These are phyloP conservation scores for Furcifer pardalis DNA, from an alignment of 2,797 vertebrate species.

Conservation along the genomic window DNA sequence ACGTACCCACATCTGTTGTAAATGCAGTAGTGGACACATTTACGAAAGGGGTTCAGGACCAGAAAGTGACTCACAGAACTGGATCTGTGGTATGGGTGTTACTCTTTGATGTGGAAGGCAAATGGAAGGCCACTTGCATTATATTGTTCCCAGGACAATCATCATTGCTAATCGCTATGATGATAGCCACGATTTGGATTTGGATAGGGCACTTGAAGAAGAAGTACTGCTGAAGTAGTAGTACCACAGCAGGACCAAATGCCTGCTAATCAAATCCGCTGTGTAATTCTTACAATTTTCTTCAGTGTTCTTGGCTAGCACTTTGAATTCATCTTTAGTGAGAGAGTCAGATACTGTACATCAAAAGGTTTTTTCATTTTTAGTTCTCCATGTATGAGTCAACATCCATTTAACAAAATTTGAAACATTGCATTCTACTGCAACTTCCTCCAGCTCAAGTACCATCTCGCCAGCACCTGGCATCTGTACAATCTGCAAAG, in stretches of 20 bases:
- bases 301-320: constrained; percentile 12
- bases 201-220: too few relatives aligned
- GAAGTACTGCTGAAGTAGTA: too few relatives aligned
- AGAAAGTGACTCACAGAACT: too few relatives aligned
- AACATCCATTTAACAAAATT: constrained; percentile 46
- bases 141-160: too few relatives aligned
- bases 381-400: not conserved
- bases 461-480: constrained; percentile 34
- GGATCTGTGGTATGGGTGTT: too few relatives aligned
- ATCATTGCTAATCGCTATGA: too few relatives aligned
- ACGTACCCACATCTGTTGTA: too few relatives aligned
- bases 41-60: too few relatives aligned
- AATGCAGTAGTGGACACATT: too few relatives aligned
- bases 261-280: not conserved
- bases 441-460: not conserved
- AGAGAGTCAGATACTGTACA: not conserved
- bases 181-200: too few relatives aligned
- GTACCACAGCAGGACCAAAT: fast-evolving
- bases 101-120: too few relatives aligned
- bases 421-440: constrained; percentile 3
- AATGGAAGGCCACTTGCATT: too few relatives aligned
- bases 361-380: constrained; percentile 37
- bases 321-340: fast-evolving
- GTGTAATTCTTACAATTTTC: not conserved
- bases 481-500: constrained; percentile 16